Conservation (phyloP, 2,797 vertebrate species). For the Sandelia bainsii region DNA sequence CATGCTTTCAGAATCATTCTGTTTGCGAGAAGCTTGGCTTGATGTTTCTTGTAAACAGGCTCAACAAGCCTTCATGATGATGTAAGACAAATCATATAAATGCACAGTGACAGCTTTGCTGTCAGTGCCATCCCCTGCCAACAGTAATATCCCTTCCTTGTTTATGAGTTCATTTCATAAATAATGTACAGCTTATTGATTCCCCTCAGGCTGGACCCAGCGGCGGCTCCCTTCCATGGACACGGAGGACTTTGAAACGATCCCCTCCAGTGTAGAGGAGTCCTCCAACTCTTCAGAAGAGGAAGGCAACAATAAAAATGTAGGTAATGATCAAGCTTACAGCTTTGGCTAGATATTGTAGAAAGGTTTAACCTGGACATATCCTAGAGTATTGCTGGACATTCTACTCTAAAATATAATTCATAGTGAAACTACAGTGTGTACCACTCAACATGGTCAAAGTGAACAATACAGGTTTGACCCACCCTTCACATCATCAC, state of each 20-base stretch:
- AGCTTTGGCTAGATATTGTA: too few species aligned
- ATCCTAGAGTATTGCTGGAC: background rate
- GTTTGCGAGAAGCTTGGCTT: background rate
- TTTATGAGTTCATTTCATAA: slow-evolving; percentile 20
- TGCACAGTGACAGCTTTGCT: background rate
- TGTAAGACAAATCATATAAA: background rate
- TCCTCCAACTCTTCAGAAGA: slow-evolving; percentile 94
- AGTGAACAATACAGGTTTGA: slow-evolving; percentile 9
- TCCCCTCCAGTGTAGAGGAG: slow-evolving; percentile 91
- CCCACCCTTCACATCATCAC: slow-evolving; percentile 8
- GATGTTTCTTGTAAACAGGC: slow-evolving; percentile 1
- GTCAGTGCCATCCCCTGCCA: slow-evolving; percentile 2
- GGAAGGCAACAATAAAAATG: slow-evolving; percentile 87
- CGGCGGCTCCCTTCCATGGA: slow-evolving; percentile 88
- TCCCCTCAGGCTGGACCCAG: slow-evolving; percentile 86
- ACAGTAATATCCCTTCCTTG: background rate
- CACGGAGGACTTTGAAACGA: slow-evolving; percentile 90
- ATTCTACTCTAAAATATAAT: background rate
- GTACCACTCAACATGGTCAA: background rate
- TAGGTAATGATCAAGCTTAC: slow-evolving; percentile 59
- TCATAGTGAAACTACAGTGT: slow-evolving; percentile 4
- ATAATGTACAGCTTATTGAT: slow-evolving; percentile 1
- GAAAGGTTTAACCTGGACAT: background rate
- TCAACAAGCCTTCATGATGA: slow-evolving; percentile 12
- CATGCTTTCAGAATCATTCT: background rate